These are phyloP conservation scores for Dendrolimus pini DNA, from an alignment of 2,888 invertebrate genomes.

Conservation along the genomic window DNA sequence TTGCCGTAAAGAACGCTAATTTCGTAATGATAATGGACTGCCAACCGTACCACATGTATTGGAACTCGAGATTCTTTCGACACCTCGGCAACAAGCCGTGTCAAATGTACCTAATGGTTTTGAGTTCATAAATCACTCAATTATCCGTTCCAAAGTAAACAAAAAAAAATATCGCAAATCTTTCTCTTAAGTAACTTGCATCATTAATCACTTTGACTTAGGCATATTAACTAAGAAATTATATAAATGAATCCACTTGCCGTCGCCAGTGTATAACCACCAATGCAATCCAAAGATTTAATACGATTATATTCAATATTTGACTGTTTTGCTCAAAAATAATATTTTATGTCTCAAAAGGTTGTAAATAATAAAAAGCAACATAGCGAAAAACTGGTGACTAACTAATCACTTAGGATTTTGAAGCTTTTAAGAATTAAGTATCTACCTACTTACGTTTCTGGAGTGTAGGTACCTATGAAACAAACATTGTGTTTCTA, in stretches of 20 bases:
- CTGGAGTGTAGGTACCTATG: too few relatives aligned
- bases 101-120: constrained; percentile 48
- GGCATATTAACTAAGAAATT: background rate
- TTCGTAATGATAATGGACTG: constrained; percentile 24
- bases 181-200: constrained; percentile 24
- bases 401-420: too few relatives aligned
- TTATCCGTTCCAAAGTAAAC: constrained; percentile 38
- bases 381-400: too few relatives aligned
- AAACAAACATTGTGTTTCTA: too few relatives aligned
- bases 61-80: constrained; percentile 46
- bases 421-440: too few relatives aligned
- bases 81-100: constrained; percentile 58
- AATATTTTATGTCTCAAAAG: too few relatives aligned
- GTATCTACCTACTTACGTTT: too few relatives aligned
- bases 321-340: too few relatives aligned
- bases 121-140: constrained; percentile 68
- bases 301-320: too few relatives aligned
- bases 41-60: constrained; percentile 35
- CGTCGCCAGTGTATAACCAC: too few relatives aligned
- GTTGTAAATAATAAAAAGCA: too few relatives aligned
- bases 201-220: constrained; percentile 39
- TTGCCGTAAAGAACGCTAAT: constrained; percentile 20
- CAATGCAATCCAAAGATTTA: too few relatives aligned
- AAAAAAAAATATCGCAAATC: constrained; percentile 52
- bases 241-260: background rate